A percentile compares a stretch with the other conserved stretches of the same genome.
phyloP scores from a whole-genome alignment of 2,888 invertebrate genomes.

The Prostheceraeus crozeri region DNA sequence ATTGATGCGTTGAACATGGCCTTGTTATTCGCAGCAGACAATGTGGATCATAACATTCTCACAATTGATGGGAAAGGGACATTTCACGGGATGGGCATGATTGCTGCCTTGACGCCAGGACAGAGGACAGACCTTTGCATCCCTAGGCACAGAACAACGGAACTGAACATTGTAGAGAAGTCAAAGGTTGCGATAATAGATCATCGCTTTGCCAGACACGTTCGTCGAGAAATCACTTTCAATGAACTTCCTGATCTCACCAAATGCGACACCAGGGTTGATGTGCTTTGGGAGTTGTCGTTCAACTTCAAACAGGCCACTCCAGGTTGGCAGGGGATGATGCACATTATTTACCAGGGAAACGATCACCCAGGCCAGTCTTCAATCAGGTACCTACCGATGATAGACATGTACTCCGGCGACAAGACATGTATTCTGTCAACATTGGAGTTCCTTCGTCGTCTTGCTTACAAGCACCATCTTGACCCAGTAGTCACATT shows the following conservation, averaged over 20 bases:
- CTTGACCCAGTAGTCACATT: constrained; percentile 27
- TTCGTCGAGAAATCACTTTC: constrained; percentile 1
- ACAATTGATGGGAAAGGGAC: constrained; percentile 43
- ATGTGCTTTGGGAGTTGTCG: constrained; percentile 36
- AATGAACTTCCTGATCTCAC: constrained; percentile 17
- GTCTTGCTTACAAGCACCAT: constrained; percentile 26
- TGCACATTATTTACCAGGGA: constrained; percentile 37
- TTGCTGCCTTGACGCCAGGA: constrained; percentile 42
- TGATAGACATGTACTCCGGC: constrained; percentile 32
- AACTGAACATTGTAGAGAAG: constrained; percentile 34
- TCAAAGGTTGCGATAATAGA: constrained; percentile 38
- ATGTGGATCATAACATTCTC: constrained; percentile 44
- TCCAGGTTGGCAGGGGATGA: constrained; percentile 40
- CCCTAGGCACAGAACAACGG: constrained; percentile 32
- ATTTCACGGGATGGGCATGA: constrained; percentile 45
- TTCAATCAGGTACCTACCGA: constrained; percentile 32
- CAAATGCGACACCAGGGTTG: constrained; percentile 28
- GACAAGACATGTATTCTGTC: constrained; percentile 37
- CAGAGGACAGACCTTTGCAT: constrained; percentile 32
- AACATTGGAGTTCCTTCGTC: constrained; percentile 30
- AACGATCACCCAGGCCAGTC: constrained; percentile 11
- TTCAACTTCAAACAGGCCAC: constrained; percentile 23
- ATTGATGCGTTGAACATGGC: constrained; percentile 33
- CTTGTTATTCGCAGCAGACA: constrained; percentile 45
- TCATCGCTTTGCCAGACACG: constrained; percentile 35